Conservation (phyloP, 2,113 vertebrate species). For the Canis aureus region DNA sequence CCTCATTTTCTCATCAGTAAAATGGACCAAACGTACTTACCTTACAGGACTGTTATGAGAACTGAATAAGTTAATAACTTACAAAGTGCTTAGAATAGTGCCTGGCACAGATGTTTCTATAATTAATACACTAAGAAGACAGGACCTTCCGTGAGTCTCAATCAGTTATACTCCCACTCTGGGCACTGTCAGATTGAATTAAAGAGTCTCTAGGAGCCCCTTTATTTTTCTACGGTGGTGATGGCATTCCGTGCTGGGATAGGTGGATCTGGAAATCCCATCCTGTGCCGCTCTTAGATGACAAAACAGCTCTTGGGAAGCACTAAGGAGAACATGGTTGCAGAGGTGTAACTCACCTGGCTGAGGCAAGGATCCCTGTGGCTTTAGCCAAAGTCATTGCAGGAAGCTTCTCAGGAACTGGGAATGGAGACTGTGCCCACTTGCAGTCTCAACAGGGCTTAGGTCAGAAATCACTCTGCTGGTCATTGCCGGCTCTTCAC, state of each 20-base stretch:
- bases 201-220: not conserved
- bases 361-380: not conserved
- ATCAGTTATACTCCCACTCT: not conserved
- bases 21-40: not conserved
- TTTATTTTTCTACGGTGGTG: not conserved
- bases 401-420: not conserved
- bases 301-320: not conserved
- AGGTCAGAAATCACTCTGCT: not conserved
- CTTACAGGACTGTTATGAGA: not conserved
- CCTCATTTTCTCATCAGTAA: constrained; percentile 25
- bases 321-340: not conserved
- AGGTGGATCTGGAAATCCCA: not conserved
- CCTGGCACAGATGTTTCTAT: not conserved
- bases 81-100: not conserved
- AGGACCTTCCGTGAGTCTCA: not conserved
- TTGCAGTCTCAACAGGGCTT: accelerated
- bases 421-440: not conserved
- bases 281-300: not conserved
- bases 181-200: not conserved
- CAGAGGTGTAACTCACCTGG: not conserved
- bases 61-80: not conserved
- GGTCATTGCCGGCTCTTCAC: not conserved
- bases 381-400: not conserved
- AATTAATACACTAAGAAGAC: not conserved
- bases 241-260: not conserved